Base-by-base conservation (phyloP, 2,888 invertebrate genomes). In the Stenodema calcarata region DNA sequence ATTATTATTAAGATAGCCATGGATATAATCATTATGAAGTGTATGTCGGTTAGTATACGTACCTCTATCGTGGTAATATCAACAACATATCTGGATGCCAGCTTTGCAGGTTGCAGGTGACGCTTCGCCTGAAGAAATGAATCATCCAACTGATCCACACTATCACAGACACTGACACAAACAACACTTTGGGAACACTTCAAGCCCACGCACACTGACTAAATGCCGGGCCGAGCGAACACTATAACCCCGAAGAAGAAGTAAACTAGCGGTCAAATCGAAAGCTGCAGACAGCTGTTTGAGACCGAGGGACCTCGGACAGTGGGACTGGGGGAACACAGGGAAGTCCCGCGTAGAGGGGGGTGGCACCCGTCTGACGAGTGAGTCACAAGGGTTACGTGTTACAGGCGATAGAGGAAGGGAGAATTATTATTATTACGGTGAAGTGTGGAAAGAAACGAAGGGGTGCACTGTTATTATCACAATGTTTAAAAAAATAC, bases 211-310 rank as follows among this genome's bases (percentile, higher is more conserved):
- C 78, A 62, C 62, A 18, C 7, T 27, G 4, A 62, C 62, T 6
- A 23, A 35, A 62, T 7, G 27, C 62, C 62, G 62, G 62, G 62
- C 18, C 18, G 18, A n/a, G 18, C 54, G 54, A 54, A 6, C 62
- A 62, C 62, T 62, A 7, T 12, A 62, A 62, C 62, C 23, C 62
- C 23, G 62, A 62, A 62, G 62, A 62, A 62, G 7, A 62, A 62
- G 62, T 62, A 62, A 62, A 62, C 62, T 1, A 62, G 62, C 62
- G 62, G 73, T 84, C 84, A 73, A 84, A 84, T 47, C 73, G 84
- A 84, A 84, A 84, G 84, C 84, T 73, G 84, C 73, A 28, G 70
- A 84, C 84, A 84, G 84, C 84, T 84, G 84, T 84, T 84, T 70
- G 84, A 47, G 35, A 27, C 23, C 27, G 62, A 84, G 30, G 28